Evolutionary conservation across 2,888 invertebrate species (phyloP).

Genomic region (Perithous albicinctus): DNA sequence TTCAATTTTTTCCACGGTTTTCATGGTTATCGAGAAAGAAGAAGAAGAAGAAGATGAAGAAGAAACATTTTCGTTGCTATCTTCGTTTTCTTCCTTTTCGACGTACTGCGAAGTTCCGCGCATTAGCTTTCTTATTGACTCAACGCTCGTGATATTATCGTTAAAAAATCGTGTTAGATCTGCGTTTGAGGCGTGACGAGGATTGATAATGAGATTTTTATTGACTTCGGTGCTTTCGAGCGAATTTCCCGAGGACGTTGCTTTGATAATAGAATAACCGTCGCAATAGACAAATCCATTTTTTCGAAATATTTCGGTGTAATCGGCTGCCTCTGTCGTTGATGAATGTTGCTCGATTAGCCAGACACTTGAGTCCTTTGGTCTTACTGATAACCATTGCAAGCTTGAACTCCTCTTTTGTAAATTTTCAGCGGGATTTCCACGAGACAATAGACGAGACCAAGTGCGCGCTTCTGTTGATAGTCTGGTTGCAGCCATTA

Average conservation of each 20-base stretch:
- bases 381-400: slow-evolving; percentile 94
- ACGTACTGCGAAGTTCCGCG: slow-evolving; percentile 85
- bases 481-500: slow-evolving; percentile 93
- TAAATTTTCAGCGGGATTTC: slow-evolving; percentile 88
- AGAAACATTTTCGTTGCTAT: slow-evolving; percentile 3
- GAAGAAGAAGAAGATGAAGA: no score
- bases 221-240: slow-evolving; percentile 75
- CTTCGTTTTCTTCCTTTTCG: background rate
- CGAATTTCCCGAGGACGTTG: background rate
- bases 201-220: background rate
- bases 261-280: slow-evolving; percentile 86
- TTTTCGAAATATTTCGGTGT: slow-evolving; percentile 88
- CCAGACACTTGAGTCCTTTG: slow-evolving; percentile 86
- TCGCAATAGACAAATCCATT: slow-evolving; percentile 91
- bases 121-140: slow-evolving; percentile 86
- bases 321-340: slow-evolving; percentile 88
- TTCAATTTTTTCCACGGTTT: slow-evolving; percentile 45
- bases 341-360: slow-evolving; percentile 93
- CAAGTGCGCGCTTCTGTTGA: slow-evolving; percentile 90
- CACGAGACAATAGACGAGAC: slow-evolving; percentile 89
- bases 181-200: background rate
- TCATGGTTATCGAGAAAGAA: background rate
- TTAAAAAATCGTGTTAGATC: slow-evolving; percentile 39
- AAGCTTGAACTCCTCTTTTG: slow-evolving; percentile 82
- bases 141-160: slow-evolving; percentile 86